These are phyloP conservation scores for Thamnaconus septentrionalis DNA, from an alignment of 2,113 vertebrate genomes.

Conservation along the genomic window DNA sequence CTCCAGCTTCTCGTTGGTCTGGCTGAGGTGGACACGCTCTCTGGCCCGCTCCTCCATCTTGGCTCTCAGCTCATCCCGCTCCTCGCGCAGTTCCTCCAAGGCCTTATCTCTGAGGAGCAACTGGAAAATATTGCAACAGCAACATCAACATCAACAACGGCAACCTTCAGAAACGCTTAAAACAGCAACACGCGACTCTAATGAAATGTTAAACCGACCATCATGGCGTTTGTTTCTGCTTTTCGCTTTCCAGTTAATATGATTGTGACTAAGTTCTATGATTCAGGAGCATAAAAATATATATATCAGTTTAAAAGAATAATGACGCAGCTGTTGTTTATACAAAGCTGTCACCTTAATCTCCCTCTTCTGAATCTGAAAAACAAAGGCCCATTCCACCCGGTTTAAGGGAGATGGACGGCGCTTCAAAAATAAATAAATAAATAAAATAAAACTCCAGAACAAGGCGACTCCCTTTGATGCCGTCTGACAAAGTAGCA, in stretches of 20 bases:
- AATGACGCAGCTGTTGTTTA: slow-evolving; percentile 18
- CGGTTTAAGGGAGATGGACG: background rate
- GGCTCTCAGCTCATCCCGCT: slow-evolving; percentile 54
- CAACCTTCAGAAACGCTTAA: background rate
- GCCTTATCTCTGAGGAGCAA: slow-evolving; percentile 54
- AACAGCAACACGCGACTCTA: rapidly evolving
- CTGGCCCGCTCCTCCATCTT: slow-evolving; percentile 60
- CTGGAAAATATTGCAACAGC: slow-evolving; percentile 30
- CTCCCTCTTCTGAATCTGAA: slow-evolving; percentile 65
- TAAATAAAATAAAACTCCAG: background rate
- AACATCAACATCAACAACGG: background rate
- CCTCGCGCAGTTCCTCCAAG: slow-evolving; percentile 58
- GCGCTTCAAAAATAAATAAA: background rate
- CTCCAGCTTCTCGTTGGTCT: slow-evolving; percentile 64
- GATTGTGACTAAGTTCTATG: background rate
- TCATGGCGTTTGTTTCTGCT: too few species aligned
- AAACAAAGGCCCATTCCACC: slow-evolving; percentile 32
- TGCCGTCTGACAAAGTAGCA: slow-evolving; percentile 3
- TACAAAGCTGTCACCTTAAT: slow-evolving; percentile 39
- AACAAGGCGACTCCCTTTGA: background rate
- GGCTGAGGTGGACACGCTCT: slow-evolving; percentile 52
- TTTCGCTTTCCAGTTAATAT: too few species aligned
- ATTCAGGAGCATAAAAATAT: slow-evolving; percentile 11
- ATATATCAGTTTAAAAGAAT: background rate
- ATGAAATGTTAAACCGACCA: background rate